phyloP scores from a whole-genome alignment of 2,113 vertebrate genomes.

The Lepus americanus region DNA sequence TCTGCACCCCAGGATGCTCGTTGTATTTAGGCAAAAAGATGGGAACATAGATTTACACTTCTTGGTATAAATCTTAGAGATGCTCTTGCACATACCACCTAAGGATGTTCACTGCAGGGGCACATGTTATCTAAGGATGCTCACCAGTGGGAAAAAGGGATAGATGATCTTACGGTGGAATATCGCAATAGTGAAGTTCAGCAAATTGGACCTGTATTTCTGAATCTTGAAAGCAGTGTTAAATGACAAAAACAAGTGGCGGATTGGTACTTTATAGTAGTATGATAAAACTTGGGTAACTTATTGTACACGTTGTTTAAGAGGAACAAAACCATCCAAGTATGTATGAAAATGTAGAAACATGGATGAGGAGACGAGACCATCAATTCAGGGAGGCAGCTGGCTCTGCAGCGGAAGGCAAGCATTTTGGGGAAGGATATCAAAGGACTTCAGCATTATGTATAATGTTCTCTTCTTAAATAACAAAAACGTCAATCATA shows the following conservation, averaged over 20 bases:
- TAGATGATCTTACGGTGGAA: not conserved
- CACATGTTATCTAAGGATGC: not conserved
- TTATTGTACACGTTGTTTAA: not conserved
- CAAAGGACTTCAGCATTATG: not conserved
- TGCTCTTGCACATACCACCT: not conserved
- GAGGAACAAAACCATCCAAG: not conserved
- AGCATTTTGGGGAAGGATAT: not conserved
- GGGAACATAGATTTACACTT: not conserved
- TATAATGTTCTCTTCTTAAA: slow-evolving; percentile 54
- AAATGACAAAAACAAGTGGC: slow-evolving; percentile 17
- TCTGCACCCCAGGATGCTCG: not conserved
- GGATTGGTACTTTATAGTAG: not conserved
- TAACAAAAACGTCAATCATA: slow-evolving; percentile 26
- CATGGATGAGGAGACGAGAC: not conserved
- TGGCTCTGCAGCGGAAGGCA: not conserved
- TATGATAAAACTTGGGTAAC: not conserved
- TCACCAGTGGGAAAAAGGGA: not conserved
- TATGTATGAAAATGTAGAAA: not conserved
- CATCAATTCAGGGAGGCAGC: not conserved
- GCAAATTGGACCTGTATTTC: not conserved
- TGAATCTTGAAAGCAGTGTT: slow-evolving; percentile 1
- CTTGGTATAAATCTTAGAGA: not conserved
- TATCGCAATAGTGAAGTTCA: slow-evolving; percentile 4
- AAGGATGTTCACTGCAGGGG: not conserved
- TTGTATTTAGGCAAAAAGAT: slow-evolving; percentile 10